Evolutionary conservation across 1,140 invertebrate genomes (phyloP).

Genomic region (Mylabris phalerata): DNA sequence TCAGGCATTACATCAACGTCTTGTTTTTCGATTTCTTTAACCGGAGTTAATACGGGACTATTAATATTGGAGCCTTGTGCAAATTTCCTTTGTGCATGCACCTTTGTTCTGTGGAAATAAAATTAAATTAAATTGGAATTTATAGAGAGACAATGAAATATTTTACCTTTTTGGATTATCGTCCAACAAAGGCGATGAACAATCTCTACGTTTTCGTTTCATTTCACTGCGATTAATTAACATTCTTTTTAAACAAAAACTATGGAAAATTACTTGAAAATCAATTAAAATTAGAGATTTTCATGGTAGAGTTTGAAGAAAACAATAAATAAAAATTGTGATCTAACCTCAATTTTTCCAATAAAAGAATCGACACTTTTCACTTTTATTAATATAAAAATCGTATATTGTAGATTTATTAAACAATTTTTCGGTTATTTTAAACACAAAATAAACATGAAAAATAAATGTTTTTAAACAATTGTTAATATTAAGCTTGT

Average conservation of each 20-base stretch:
- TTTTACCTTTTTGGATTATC: constrained; percentile 50
- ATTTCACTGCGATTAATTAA: constrained; percentile 15
- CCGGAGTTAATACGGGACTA: constrained; percentile 49
- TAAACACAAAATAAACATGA: no score
- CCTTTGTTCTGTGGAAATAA: constrained; percentile 56
- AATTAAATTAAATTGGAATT: constrained; percentile 13
- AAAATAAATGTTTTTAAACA: no score
- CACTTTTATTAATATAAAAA: no score
- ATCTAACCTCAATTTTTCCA: no score
- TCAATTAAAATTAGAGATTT: no score
- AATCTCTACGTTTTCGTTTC: constrained; percentile 39
- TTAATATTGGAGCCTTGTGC: constrained; percentile 65
- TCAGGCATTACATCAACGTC: constrained; percentile 40
- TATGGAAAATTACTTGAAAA: no score
- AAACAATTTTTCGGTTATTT: no score
- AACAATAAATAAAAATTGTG: no score
- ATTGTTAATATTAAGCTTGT: no score
- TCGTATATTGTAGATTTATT: no score
- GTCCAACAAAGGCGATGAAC: constrained; percentile 33
- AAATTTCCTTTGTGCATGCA: constrained; percentile 87
- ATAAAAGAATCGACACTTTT: no score
- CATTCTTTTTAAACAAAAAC: background rate
- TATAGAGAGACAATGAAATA: constrained; percentile 5
- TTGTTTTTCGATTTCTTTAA: constrained; percentile 53
- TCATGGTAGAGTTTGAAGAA: no score